Evolutionary conservation across 2,113 vertebrate species (phyloP).

Genomic region (Lamprologus callipterus): DNA sequence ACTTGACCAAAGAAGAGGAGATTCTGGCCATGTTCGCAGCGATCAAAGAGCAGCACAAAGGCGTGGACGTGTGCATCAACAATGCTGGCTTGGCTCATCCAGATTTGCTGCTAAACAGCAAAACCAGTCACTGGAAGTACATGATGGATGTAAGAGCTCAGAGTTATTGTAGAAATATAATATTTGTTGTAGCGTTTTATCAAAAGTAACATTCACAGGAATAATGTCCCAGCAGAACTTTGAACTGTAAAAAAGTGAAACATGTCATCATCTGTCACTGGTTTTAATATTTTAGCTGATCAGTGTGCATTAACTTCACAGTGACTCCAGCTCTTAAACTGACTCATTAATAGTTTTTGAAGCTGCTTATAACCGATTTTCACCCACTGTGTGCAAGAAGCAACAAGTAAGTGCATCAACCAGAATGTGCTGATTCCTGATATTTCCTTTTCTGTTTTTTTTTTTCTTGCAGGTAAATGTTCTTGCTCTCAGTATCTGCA

Average conservation of each 20-base stretch:
- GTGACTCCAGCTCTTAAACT: not conserved
- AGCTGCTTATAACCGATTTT: accelerated
- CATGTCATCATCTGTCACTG: not conserved
- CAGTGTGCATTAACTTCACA: not conserved
- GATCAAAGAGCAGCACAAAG: not conserved
- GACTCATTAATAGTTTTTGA: not conserved
- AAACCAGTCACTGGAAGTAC: conserved; percentile 78
- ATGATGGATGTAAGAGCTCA: conserved; percentile 79
- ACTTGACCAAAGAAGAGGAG: not conserved
- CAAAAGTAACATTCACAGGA: not conserved
- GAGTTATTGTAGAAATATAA: not conserved
- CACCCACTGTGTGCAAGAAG: not conserved
- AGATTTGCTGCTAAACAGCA: not conserved
- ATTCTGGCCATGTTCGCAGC: not conserved
- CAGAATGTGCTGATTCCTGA: not conserved
- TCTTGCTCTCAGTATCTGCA: conserved; percentile 82
- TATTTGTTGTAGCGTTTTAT: not conserved
- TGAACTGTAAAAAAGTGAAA: not conserved
- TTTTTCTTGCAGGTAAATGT: conserved; percentile 74
- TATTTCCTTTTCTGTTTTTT: not conserved
- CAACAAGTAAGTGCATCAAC: not conserved
- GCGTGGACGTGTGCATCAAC: not conserved
- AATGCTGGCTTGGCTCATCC: not conserved
- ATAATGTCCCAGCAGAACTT: not conserved
- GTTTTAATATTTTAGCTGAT: not conserved